A percentile compares a stretch with the other conserved stretches of the same genome.
These are phyloP conservation scores for Tenthredo notha DNA, from an alignment of 2,888 invertebrate species.

Conservation along the genomic window DNA sequence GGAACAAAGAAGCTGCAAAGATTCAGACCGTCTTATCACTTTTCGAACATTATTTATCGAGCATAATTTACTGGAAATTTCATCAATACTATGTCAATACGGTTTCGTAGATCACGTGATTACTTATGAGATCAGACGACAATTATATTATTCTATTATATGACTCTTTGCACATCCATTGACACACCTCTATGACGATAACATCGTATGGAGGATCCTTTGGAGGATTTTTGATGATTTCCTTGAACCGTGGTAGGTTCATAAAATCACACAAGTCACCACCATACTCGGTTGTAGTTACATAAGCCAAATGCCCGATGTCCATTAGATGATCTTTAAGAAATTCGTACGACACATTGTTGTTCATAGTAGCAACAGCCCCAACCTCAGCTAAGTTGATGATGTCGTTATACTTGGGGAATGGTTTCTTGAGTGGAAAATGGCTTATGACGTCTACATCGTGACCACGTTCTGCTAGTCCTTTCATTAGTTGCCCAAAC, in stretches of 20 bases:
- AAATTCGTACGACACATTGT: slow-evolving; percentile 18
- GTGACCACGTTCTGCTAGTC: slow-evolving; percentile 76
- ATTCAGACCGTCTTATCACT: slow-evolving; percentile 76
- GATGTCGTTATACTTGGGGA: neutral
- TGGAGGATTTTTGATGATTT: slow-evolving; percentile 57
- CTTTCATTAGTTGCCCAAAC: slow-evolving; percentile 75
- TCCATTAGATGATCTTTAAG: neutral
- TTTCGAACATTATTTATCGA: slow-evolving; percentile 61
- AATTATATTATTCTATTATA: too few relatives aligned
- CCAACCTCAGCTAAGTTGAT: neutral
- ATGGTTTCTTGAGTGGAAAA: slow-evolving; percentile 47
- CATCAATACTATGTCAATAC: neutral
- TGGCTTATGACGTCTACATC: slow-evolving; percentile 71
- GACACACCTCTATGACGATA: slow-evolving; percentile 49
- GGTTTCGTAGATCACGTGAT: neutral
- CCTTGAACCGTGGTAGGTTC: slow-evolving; percentile 58
- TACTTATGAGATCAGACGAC: neutral
- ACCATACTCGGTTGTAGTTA: neutral
- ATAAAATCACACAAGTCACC: slow-evolving; percentile 61
- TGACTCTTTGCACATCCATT: neutral
- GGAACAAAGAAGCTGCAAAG: slow-evolving; percentile 72
- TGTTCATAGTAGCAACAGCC: neutral
- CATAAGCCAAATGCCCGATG: neutral
- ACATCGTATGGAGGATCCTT: slow-evolving; percentile 47
- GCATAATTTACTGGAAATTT: neutral